Evolutionary conservation across 2,113 vertebrate genomes (phyloP).

Genomic region (Elachura formosa): DNA sequence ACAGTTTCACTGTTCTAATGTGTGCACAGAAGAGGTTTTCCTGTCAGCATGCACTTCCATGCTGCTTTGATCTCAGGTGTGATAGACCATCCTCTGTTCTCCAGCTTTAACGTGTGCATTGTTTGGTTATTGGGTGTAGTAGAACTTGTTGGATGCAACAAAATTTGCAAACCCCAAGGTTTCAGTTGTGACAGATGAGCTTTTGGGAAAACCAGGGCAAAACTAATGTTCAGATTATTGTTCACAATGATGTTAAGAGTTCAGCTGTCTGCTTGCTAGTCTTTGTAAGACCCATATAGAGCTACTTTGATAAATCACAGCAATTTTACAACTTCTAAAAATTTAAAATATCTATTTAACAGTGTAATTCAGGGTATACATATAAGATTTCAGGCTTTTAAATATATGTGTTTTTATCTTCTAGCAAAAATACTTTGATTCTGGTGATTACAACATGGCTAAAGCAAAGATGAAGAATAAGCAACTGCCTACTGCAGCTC

Average conservation of each 20-base stretch:
- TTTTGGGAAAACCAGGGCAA: not conserved
- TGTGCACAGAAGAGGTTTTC: not conserved
- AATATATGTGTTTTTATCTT: conserved; percentile 39
- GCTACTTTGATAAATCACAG: not conserved
- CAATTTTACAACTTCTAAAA: not conserved
- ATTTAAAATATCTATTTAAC: not conserved
- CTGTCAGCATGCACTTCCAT: not conserved
- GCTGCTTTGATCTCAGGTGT: not conserved
- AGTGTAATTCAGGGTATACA: not conserved
- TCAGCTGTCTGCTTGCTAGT: not conserved
- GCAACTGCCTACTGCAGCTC: conserved; percentile 86
- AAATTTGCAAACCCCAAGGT: not conserved
- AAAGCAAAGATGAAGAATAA: conserved; percentile 99
- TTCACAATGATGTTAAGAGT: not conserved
- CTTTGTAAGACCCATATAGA: not conserved
- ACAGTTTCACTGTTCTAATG: not conserved
- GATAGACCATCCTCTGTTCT: not conserved
- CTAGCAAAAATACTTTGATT: conserved; percentile 99
- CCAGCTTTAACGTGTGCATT: not conserved
- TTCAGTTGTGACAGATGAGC: not conserved
- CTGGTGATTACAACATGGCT: conserved; percentile 99
- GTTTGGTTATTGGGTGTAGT: not conserved
- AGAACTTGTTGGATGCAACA: not conserved
- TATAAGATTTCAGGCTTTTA: not conserved
- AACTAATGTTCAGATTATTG: not conserved